A percentile compares a stretch with the other conserved stretches of the same genome.
These are phyloP conservation scores for Pecten maximus DNA, from an alignment of 2,888 invertebrate genomes.

Conservation along the genomic window DNA sequence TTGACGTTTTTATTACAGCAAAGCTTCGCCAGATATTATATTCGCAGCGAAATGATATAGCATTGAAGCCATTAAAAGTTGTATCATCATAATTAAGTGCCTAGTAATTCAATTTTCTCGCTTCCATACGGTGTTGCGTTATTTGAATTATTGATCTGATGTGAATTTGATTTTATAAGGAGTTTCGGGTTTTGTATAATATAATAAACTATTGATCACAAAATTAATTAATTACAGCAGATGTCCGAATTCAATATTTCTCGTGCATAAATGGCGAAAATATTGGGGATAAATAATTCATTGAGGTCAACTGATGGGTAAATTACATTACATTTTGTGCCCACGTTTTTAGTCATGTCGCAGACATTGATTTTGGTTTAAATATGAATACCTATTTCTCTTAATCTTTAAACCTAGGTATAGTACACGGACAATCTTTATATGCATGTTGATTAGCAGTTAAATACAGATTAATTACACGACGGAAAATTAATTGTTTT, in stretches of 20 bases:
- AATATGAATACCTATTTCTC: too few species aligned
- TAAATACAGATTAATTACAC: too few species aligned
- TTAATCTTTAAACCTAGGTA: too few species aligned
- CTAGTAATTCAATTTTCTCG: neutral
- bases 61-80: neutral
- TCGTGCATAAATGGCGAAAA: too few species aligned
- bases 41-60: neutral
- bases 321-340: too few species aligned
- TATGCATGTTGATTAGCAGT: too few species aligned
- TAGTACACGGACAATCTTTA: too few species aligned
- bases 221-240: neutral
- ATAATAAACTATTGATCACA: neutral
- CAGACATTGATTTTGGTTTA: too few species aligned
- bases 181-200: neutral
- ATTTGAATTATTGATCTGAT: constrained; percentile 17
- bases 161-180: neutral
- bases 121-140: neutral
- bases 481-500: too few species aligned
- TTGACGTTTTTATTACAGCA: neutral
- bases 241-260: neutral
- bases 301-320: too few species aligned
- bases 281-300: too few species aligned
- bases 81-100: neutral
- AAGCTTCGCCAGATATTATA: neutral
- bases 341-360: too few species aligned